phyloP scores from a whole-genome alignment of 2,888 invertebrate species.

The Noctua fimbriata region DNA sequence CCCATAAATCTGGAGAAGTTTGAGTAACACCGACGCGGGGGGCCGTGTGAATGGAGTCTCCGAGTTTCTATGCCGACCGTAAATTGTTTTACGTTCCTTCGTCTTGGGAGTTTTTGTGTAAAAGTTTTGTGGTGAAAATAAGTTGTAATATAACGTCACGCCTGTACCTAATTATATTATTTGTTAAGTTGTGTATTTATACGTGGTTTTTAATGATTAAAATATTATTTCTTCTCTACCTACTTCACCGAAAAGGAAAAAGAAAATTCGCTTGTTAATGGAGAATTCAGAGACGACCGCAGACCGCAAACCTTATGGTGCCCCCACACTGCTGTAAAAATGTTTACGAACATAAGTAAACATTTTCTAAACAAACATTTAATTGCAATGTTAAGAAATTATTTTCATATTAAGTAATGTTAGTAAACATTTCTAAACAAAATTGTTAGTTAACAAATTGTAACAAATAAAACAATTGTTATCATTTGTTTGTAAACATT shows the following conservation, averaged over 20 bases:
- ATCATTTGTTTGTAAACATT: too few species aligned
- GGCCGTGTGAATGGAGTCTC: constrained; percentile 46
- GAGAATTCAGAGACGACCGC: background rate
- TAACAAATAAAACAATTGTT: too few species aligned
- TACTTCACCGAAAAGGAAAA: background rate
- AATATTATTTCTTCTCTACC: background rate
- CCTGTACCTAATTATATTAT: background rate
- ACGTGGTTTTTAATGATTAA: background rate
- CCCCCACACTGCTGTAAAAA: too few species aligned
- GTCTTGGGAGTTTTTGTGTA: constrained; percentile 4
- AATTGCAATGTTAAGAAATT: too few species aligned
- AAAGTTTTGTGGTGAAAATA: constrained; percentile 5
- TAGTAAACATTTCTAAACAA: too few species aligned
- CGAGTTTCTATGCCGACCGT: constrained; percentile 38
- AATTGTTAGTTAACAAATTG: too few species aligned
- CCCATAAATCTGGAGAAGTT: constrained; percentile 62
- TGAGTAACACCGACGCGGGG: constrained; percentile 52
- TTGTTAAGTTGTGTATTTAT: background rate
- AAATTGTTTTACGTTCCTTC: constrained; percentile 44
- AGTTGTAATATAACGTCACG: background rate
- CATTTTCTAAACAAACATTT: too few species aligned
- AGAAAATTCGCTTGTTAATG: background rate
- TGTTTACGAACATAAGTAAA: too few species aligned
- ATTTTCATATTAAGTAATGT: too few species aligned
- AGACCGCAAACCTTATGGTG: background rate